Evolutionary conservation across 92 coral and sea anemone genomes (phyloP).

Genomic region (Porites lobata): DNA sequence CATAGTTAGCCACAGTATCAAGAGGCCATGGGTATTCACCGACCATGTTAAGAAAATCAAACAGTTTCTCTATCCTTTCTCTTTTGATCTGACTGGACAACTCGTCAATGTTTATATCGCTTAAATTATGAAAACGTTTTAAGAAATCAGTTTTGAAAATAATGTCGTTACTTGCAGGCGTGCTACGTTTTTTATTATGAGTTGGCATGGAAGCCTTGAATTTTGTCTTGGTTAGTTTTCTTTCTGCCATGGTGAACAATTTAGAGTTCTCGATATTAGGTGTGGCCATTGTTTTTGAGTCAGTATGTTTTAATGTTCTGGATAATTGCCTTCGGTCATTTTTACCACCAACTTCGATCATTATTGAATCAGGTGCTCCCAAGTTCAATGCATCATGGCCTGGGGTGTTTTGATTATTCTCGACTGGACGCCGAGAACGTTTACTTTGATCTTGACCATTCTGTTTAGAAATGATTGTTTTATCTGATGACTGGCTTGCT

Average conservation of each 20-base stretch:
- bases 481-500: neutral
- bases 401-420: neutral
- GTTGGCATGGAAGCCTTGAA: neutral
- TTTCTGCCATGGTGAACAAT: neutral
- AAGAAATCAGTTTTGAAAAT: constrained; percentile 11
- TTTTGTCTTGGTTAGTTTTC: neutral
- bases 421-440: neutral
- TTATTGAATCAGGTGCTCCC: neutral
- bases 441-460: neutral
- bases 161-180: neutral
- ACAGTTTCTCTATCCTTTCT: constrained; percentile 73
- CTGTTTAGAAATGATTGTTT: neutral
- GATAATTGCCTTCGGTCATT: neutral
- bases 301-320: too few species aligned
- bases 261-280: neutral
- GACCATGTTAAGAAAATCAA: constrained; percentile 84
- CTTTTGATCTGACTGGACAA: constrained; percentile 48
- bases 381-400: neutral
- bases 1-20: constrained; percentile 79
- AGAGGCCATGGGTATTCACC: constrained; percentile 97
- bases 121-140: constrained; percentile 2
- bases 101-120: constrained; percentile 4
- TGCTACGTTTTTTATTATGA: neutral
- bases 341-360: neutral
- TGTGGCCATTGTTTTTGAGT: too few species aligned